These are phyloP conservation scores for Enteromius afrohamiltoni DNA, from an alignment of 2,797 vertebrate genomes.

Conservation along the genomic window DNA sequence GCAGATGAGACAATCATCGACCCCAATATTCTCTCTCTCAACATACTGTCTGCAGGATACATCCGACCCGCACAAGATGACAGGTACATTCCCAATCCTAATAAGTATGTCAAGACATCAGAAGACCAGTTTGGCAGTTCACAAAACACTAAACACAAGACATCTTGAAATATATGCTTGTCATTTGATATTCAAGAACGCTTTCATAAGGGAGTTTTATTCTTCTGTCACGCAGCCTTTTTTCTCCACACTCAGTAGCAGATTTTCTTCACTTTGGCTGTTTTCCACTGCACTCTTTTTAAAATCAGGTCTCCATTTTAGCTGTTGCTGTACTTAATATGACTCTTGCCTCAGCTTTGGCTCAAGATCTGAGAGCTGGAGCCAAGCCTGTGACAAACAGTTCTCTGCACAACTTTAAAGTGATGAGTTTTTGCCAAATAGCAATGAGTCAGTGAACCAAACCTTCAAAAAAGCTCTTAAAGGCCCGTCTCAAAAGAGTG, in stretches of 20 bases:
- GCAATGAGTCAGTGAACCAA: conserved; percentile 44
- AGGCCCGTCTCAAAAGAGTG: conserved; percentile 28
- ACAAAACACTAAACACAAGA: neutral
- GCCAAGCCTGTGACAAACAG: conserved; percentile 40
- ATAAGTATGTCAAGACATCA: neutral
- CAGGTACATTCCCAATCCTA: conserved; percentile 77
- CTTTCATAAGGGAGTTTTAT: neutral
- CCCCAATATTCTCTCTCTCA: conserved; percentile 95
- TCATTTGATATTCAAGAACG: conserved; percentile 8
- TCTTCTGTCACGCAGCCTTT: neutral
- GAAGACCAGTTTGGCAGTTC: neutral
- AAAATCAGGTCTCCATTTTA: conserved; percentile 19
- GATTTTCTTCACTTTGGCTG: conserved; percentile 8
- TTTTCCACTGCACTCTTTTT: conserved; percentile 5
- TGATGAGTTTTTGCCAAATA: conserved; percentile 36
- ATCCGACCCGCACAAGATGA: conserved; percentile 89
- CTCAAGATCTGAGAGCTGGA: conserved; percentile 38
- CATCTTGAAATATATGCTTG: neutral
- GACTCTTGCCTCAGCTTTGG: conserved; percentile 38
- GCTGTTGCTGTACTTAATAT: conserved; percentile 9
- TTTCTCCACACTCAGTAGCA: conserved; percentile 5
- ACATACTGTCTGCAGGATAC: conserved; percentile 91
- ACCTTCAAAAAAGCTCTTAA: conserved; percentile 26
- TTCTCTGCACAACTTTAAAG: conserved; percentile 36
- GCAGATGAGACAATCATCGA: conserved; percentile 92